Conservation (phyloP, 2,888 invertebrate genomes). For the Drosophila tripunctata region DNA sequence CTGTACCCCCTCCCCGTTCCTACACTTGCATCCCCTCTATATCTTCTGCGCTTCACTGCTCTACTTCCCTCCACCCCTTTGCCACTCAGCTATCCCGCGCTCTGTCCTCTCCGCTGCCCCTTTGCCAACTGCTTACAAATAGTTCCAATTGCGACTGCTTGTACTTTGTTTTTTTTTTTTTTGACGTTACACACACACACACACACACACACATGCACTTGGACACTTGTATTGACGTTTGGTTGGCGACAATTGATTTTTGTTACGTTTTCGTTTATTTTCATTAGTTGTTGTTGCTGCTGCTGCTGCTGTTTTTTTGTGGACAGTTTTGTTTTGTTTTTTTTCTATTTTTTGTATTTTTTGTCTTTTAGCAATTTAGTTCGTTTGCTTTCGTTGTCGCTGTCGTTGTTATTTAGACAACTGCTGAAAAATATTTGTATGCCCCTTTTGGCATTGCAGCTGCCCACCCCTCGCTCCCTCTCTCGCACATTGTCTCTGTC, state of each 20-base stretch:
- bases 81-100: too few species aligned
- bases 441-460: constrained; percentile 17
- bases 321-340: constrained; percentile 34
- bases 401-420: constrained; percentile 73
- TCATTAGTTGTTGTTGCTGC: constrained; percentile 57
- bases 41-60: neutral
- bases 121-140: constrained; percentile 47
- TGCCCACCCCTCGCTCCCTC: neutral
- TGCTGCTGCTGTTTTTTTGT: constrained; percentile 56
- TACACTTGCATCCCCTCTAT: too few species aligned
- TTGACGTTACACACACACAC: constrained; percentile 58
- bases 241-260: constrained; percentile 80
- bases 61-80: neutral
- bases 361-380: constrained; percentile 76
- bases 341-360: constrained; percentile 31
- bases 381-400: constrained; percentile 73
- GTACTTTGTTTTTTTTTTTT: constrained; percentile 52
- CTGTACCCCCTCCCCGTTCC: neutral
- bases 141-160: constrained; percentile 76
- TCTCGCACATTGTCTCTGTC: neutral
- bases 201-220: constrained; percentile 25
- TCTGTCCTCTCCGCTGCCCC: neutral
- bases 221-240: constrained; percentile 75
- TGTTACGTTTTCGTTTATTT: constrained; percentile 80
- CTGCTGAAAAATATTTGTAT: constrained; percentile 74